These are phyloP conservation scores for Pipra filicauda DNA, from an alignment of 2,113 vertebrate genomes.

Conservation along the genomic window DNA sequence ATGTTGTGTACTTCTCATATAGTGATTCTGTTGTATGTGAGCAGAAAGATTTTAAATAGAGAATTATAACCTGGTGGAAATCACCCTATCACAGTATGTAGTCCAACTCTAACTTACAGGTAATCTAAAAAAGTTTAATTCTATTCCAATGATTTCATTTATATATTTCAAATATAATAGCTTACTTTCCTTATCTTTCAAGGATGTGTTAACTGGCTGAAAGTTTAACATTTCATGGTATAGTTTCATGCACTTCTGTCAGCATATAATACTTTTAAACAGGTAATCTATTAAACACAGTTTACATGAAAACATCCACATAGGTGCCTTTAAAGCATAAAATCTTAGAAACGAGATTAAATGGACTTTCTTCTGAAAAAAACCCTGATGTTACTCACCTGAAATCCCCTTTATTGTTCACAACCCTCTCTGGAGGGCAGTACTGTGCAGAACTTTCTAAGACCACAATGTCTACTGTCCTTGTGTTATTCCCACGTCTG, in stretches of 20 bases:
- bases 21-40: background rate
- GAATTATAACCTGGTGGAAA: background rate
- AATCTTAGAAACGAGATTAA: background rate
- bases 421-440: conserved; percentile 87
- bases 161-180: background rate
- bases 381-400: conserved; percentile 73
- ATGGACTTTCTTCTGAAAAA: background rate
- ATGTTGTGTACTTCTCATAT: background rate
- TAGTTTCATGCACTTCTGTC: background rate
- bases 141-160: background rate
- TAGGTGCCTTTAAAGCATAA: background rate
- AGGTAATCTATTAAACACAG: background rate
- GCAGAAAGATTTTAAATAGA: background rate
- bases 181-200: background rate
- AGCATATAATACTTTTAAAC: background rate
- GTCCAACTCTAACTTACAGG: background rate
- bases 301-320: background rate
- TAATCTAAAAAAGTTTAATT: background rate
- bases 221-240: background rate
- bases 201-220: background rate
- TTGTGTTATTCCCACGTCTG: conserved; percentile 91
- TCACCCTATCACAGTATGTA: fast-evolving
- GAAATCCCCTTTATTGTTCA: conserved; percentile 98
- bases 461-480: conserved; percentile 92
- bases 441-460: conserved; percentile 94